Conservation (phyloP, 2,113 vertebrate species). For the Phyllostomus hastatus region DNA sequence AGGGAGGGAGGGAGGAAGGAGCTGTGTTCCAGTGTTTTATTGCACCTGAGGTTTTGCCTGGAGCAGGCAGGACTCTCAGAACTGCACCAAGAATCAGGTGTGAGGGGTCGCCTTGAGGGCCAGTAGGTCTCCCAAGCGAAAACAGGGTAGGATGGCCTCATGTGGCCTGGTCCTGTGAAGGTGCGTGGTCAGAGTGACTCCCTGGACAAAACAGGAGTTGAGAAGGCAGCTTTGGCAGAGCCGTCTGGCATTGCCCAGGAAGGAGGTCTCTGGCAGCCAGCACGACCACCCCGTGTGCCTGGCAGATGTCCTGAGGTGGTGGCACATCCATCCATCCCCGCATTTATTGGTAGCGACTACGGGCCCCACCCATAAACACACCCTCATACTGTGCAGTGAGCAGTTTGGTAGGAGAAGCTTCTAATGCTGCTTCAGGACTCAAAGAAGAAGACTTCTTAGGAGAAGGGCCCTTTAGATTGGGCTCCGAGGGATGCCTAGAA, state of each 20-base stretch:
- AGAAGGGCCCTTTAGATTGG: neutral
- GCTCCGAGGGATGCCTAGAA: neutral
- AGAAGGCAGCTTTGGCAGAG: neutral
- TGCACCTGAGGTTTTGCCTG: neutral
- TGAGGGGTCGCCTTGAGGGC: neutral
- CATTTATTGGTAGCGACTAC: neutral
- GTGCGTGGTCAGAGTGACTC: rapidly evolving
- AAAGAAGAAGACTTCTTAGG: neutral
- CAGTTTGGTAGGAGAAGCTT: neutral
- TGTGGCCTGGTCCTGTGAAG: neutral
- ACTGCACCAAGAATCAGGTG: neutral
- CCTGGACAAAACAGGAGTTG: neutral
- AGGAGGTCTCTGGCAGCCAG: neutral
- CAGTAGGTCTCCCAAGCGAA: neutral
- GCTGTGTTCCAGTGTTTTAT: neutral
- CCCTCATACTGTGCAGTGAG: neutral
- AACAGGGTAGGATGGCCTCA: neutral
- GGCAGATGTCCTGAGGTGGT: neutral
- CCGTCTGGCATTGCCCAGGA: neutral
- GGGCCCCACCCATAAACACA: too few relatives aligned
- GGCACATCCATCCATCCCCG: neutral
- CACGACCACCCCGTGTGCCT: neutral
- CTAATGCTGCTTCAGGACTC: neutral
- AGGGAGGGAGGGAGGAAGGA: neutral
- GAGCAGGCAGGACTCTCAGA: neutral